A percentile compares a stretch with the other conserved stretches of the same genome.
Conservation (phyloP, 2,113 vertebrate genomes). For the Zosterops japonicus region DNA sequence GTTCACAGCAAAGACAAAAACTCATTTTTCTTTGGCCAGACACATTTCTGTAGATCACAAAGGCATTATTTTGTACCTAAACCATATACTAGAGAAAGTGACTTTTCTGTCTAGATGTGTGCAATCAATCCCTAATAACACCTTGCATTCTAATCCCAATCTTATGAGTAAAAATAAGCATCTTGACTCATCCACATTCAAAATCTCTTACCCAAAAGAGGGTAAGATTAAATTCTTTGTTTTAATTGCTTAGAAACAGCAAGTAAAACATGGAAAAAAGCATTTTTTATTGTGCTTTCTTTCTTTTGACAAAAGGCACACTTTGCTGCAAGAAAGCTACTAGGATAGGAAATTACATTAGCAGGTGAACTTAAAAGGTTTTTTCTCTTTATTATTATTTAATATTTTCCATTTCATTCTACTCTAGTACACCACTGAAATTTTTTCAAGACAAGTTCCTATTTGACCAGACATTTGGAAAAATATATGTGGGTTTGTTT, state of each 20-base stretch:
- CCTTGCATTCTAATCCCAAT: background rate
- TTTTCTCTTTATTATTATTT: background rate
- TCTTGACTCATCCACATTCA: background rate
- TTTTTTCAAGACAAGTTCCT: background rate
- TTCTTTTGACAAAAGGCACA: background rate
- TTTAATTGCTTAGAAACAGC: background rate
- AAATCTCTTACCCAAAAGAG: background rate
- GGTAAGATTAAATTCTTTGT: background rate
- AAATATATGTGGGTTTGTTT: background rate
- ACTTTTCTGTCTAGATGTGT: background rate
- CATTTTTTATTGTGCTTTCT: background rate
- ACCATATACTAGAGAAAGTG: background rate
- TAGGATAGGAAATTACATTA: background rate
- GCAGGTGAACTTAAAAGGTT: background rate
- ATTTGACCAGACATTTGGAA: background rate
- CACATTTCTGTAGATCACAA: background rate
- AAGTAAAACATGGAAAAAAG: background rate
- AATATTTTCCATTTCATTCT: background rate
- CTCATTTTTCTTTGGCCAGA: background rate
- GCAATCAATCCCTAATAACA: background rate
- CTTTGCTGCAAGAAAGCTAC: background rate
- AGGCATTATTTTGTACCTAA: background rate
- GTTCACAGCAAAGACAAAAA: background rate
- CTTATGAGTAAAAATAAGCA: background rate
- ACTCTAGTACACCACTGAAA: background rate